Evolutionary conservation across 2,888 invertebrate species (phyloP).

Genomic region (Myopa tessellatipennis): DNA sequence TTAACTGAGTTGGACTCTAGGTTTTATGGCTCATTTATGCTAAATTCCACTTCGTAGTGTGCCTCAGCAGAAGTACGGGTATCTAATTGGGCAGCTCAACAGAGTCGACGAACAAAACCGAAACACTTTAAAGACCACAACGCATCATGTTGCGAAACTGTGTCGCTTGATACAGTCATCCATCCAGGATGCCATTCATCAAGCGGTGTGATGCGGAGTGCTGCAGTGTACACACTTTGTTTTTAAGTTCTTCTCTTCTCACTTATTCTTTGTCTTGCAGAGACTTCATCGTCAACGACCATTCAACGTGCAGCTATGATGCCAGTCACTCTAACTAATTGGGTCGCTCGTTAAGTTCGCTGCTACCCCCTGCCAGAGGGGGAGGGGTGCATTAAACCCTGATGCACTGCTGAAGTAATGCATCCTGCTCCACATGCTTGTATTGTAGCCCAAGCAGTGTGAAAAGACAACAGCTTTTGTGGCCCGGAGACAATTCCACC

Average conservation of each 20-base stretch:
- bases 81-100: neutral
- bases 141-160: conserved; percentile 13
- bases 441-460: neutral
- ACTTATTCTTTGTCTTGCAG: neutral
- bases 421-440: conserved; percentile 11
- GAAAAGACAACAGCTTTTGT: conserved; percentile 11
- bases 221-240: too few relatives aligned
- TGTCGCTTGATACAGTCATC: conserved; percentile 8
- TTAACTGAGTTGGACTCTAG: conserved; percentile 51
- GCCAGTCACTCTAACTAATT: conserved; percentile 59
- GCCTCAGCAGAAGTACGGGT: neutral
- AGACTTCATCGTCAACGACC: neutral
- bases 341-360: conserved; percentile 62
- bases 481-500: conserved; percentile 10
- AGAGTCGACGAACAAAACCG: neutral
- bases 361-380: neutral
- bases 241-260: neutral
- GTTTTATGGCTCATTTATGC: conserved; percentile 49
- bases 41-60: neutral
- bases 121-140: neutral
- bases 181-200: neutral
- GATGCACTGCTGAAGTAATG: neutral
- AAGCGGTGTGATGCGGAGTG: neutral
- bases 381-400: neutral
- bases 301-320: neutral